phyloP scores from a whole-genome alignment of 2,113 vertebrate genomes.

The Boleophthalmus pectinirostris region DNA sequence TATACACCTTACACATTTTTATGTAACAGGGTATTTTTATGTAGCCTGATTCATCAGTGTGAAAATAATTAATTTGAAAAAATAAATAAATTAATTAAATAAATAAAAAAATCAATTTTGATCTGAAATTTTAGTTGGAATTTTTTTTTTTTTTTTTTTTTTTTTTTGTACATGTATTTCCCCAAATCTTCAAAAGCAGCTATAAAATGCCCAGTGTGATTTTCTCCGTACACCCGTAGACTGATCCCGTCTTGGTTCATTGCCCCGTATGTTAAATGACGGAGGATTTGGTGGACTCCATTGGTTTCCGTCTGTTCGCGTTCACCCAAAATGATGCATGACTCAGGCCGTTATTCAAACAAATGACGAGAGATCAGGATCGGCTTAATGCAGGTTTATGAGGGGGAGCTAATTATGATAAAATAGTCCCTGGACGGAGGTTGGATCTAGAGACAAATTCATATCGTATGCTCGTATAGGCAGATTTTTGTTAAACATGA shows the following conservation, averaged over 20 bases:
- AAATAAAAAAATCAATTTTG: too few relatives aligned
- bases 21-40: too few relatives aligned
- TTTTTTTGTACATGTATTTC: too few relatives aligned
- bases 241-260: background rate
- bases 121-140: too few relatives aligned
- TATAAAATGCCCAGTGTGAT: background rate
- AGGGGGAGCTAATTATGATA: background rate
- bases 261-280: background rate
- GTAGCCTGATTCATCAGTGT: too few relatives aligned
- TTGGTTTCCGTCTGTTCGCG: slow-evolving; percentile 1
- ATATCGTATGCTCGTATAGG: background rate
- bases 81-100: too few relatives aligned
- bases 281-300: background rate
- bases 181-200: too few relatives aligned
- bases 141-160: background rate
- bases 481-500: too few relatives aligned
- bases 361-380: background rate
- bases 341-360: background rate
- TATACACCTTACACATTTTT: too few relatives aligned
- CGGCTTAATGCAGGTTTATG: background rate
- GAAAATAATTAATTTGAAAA: too few relatives aligned
- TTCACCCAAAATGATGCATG: background rate
- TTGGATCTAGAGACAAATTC: background rate
- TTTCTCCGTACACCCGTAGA: background rate
- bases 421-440: background rate